Base-by-base conservation (phyloP, 2,888 invertebrate species). In the Opisthograptis luteolata region DNA sequence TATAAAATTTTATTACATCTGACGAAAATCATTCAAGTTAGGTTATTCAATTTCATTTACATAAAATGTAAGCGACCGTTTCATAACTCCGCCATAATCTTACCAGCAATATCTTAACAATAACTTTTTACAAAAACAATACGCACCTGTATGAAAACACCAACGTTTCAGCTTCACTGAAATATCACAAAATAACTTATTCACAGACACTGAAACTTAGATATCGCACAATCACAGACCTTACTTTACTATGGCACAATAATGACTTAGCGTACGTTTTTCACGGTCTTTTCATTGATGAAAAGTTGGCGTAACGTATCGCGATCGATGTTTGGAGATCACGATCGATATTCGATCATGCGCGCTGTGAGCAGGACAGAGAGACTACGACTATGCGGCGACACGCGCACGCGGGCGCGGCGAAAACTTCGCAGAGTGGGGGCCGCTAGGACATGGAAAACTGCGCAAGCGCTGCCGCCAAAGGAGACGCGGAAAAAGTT, bases 211-310 rank as follows among this genome's bases (percentile, higher is more conserved):
- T 53, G 28, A 8, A 24, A 36, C 24, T 13, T 12, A 34, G 40
- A 19, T 43, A n/a, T 20, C 14, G n/a, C 58, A 58, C 51, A 35
- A 45, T 2, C 28, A 12, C 10, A 40, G 9, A 37, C 43, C 13
- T 35, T 28, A 32, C 9, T 39, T 12, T 41, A 22, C 7, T 45
- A 45, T 40, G 50, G 44, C 45, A 59, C 61, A 25, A 7, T 0
- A 10, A 27, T 19, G 34, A 25, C 6, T 45, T 28, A 12, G 7
- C 17, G 61, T 56, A n/a, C 62, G 58, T 60, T 46, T 80, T 64
- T 69, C 69, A 66, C 71, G 56, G 56, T 79, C 84, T 88, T 87
- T 87, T 88, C 87, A 87, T 86, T 84, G 70, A 87, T 34, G 86
- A 86, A 87, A 87, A 87, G 81, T 72, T 60, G 68, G 77, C 70